Percentiles rank a stretch among this genome's conserved stretches.
Conservation (phyloP, 2,888 invertebrate genomes). For the Noctua janthe region DNA sequence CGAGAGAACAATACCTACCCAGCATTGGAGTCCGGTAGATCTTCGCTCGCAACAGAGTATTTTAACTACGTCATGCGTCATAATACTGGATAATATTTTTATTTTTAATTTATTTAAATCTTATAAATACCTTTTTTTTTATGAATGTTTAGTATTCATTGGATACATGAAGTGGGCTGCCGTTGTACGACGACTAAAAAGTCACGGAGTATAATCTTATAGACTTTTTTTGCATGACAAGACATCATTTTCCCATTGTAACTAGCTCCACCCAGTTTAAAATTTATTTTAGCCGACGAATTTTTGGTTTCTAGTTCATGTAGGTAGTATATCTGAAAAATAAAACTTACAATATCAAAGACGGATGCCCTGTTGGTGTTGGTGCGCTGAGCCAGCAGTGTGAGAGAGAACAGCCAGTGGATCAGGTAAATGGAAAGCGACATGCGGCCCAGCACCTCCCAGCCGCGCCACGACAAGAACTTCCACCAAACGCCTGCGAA, state of each 20-base stretch:
- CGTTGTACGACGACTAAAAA: too few relatives aligned
- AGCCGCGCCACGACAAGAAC: slow-evolving; percentile 78
- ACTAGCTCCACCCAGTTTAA: neutral
- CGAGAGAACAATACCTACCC: too few relatives aligned
- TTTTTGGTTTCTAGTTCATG: neutral
- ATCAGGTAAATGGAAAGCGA: slow-evolving; percentile 77
- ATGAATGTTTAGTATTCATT: too few relatives aligned
- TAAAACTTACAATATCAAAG: slow-evolving; percentile 67
- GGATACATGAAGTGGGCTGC: too few relatives aligned
- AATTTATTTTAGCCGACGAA: neutral
- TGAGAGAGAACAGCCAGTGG: slow-evolving; percentile 76
- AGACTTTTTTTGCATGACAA: neutral
- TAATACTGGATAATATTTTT: too few relatives aligned
- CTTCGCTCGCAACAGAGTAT: too few relatives aligned
- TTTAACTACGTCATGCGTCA: too few relatives aligned
- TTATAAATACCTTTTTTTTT: too few relatives aligned
- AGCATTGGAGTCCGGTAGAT: too few relatives aligned
- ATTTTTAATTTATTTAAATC: too few relatives aligned
- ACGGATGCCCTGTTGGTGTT: slow-evolving; percentile 63
- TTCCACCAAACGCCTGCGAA: slow-evolving; percentile 72
- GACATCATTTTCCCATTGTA: neutral
- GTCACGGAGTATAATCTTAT: neutral
- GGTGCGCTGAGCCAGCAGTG: slow-evolving; percentile 66
- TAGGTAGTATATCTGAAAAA: neutral
- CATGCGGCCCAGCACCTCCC: slow-evolving; percentile 77